A percentile compares a stretch with the other conserved stretches of the same genome.
Evolutionary conservation across 2,888 invertebrate species (phyloP).

Genomic region (Rotaria macrura): DNA sequence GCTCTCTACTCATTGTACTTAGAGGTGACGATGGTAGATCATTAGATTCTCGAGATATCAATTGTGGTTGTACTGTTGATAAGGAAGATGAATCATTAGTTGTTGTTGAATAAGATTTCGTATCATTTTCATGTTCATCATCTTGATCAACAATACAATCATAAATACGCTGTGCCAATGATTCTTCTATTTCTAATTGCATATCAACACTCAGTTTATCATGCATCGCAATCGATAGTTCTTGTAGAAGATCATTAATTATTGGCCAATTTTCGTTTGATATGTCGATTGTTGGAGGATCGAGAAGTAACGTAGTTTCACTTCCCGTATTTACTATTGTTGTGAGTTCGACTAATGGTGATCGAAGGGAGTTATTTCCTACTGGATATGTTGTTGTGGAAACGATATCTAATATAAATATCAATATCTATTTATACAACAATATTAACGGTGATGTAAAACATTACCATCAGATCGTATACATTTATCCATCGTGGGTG

Average conservation of each 20-base stretch:
- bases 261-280: neutral
- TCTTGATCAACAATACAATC: slow-evolving; percentile 3
- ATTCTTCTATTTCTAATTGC: neutral
- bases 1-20: neutral
- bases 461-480: neutral
- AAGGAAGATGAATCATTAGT: neutral
- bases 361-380: neutral
- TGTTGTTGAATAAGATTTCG: neutral
- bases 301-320: neutral
- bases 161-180: neutral
- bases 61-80: neutral
- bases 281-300: neutral
- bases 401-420: neutral
- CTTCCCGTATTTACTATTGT: neutral
- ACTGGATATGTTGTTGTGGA: neutral
- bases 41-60: neutral
- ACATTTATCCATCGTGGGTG: neutral
- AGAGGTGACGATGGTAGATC: neutral
- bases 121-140: neutral
- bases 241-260: neutral
- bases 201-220: neutral
- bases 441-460: neutral
- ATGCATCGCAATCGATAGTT: neutral
- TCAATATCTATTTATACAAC: neutral
- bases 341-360: neutral